A percentile compares a stretch with the other conserved stretches of the same genome.
Evolutionary conservation across 2,113 vertebrate species (phyloP).

Genomic region (Sebastes fasciatus): DNA sequence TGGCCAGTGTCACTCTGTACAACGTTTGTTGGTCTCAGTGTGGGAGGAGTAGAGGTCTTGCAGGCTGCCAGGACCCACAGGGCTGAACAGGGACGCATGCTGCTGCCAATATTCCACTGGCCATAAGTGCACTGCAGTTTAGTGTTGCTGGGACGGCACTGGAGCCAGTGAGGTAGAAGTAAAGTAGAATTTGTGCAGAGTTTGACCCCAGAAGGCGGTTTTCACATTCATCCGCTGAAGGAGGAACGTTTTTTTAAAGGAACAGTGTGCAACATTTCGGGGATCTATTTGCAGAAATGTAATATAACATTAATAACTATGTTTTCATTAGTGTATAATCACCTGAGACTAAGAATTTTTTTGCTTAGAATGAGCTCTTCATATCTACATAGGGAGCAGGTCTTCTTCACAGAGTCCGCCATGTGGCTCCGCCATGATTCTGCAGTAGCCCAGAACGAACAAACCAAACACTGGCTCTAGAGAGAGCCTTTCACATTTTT

Average conservation of each 20-base stretch:
- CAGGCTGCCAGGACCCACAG: constrained; percentile 50
- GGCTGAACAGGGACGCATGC: constrained; percentile 60
- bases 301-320: no score
- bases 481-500: no score
- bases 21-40: constrained; percentile 31
- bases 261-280: no score
- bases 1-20: neutral
- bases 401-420: no score
- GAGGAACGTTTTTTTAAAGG: neutral
- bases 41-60: constrained; percentile 42
- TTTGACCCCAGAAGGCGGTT: neutral
- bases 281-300: no score
- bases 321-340: no score
- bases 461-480: no score
- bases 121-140: constrained; percentile 38
- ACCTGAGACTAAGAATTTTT: no score
- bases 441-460: no score
- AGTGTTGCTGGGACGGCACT: constrained; percentile 2
- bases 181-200: neutral
- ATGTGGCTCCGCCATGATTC: no score
- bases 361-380: no score
- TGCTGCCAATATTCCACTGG: constrained; percentile 68
- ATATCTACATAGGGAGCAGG: no score
- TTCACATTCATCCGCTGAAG: neutral
- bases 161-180: constrained; percentile 3